Evolutionary conservation across 2,888 invertebrate genomes (phyloP), one percentile per base, ranked within the genome.

Genomic region (Drosophila atripex): DNA sequence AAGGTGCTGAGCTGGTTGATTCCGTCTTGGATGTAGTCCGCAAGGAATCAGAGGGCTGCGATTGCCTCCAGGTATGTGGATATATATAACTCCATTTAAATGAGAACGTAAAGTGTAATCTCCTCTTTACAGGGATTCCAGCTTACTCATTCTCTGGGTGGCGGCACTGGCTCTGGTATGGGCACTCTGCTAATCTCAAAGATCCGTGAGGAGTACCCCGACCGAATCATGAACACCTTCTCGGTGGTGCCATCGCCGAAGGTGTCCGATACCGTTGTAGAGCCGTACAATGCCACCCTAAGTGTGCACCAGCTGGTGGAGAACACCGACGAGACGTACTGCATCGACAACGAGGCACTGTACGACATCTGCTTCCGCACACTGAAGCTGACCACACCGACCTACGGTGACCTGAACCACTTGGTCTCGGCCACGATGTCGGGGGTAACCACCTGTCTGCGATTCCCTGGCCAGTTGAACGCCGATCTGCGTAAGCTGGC

Each of bases 281-380:
- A 97, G 92, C 97, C 97, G 47, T 97, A 97, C 93, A 97, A 97
- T 89, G 97, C 97, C 73, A 97, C 97, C 25, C 93, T 97, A 54
- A 97, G 97, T 75, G 95, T 97, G 52, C 96, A 97, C 91, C 96
- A 97, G 91, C 92, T 97, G 78, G 96, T 97, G 73, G 97, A 97
- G 92, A 97, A 97, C 92, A 97, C 97, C 45, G 97, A 97, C 89
- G 96, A 97, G 92, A 96, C 97, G 35, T 97, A 95, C 93, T 97
- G 97, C 92, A 97, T 97, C 87, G 97, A 97, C 92, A 97, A 97
- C 91, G 97, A 97, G 92, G 97, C 97, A 76, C 93, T 97, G 78
- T 97, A 97, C 90, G 97, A 97, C 91, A 97, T 97, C 91, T 97
- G 97, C 93, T 97, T 97, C 93, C 94, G 97, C 79, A 97, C 97